phyloP scores from a whole-genome alignment of 2,797 vertebrate species.

The Anabacerthia variegaticeps region DNA sequence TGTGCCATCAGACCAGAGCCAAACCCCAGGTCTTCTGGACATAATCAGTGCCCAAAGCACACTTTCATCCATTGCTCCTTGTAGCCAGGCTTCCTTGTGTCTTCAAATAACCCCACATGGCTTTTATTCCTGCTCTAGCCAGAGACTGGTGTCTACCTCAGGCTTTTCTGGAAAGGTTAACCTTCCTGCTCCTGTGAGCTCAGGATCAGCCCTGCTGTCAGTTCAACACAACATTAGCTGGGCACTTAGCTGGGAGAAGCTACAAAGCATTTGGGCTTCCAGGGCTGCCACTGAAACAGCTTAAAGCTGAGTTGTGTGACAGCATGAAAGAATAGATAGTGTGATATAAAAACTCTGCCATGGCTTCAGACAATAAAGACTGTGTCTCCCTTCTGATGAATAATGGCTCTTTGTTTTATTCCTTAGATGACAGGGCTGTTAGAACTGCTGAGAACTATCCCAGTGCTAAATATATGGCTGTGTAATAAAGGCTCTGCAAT shows the following conservation, averaged over 20 bases:
- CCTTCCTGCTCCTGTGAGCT: neutral
- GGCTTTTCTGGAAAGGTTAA: neutral
- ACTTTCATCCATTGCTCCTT: neutral
- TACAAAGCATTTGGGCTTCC: neutral
- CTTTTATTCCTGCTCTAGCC: neutral
- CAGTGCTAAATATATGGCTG: slow-evolving; percentile 45
- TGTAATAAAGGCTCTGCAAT: slow-evolving; percentile 43
- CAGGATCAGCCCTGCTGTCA: neutral
- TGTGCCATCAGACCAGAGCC: neutral
- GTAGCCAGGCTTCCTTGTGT: neutral
- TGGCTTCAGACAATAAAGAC: slow-evolving; percentile 48
- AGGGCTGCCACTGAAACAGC: neutral
- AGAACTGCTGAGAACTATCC: slow-evolving; percentile 21
- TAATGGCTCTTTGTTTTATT: slow-evolving; percentile 63
- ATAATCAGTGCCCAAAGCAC: neutral
- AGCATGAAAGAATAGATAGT: neutral
- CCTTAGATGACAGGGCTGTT: slow-evolving; percentile 47
- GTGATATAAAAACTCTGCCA: neutral
- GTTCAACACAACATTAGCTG: neutral
- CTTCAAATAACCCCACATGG: neutral
- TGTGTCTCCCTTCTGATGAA: slow-evolving; percentile 49
- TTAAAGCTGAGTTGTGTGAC: slow-evolving; percentile 48
- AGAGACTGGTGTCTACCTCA: neutral
- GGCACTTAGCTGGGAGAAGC: neutral
- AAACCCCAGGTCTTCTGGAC: neutral